Percentiles rank a stretch among this genome's conserved stretches.
Evolutionary conservation across 2,113 vertebrate species (phyloP).

Genomic region (Nycticorax nycticorax): DNA sequence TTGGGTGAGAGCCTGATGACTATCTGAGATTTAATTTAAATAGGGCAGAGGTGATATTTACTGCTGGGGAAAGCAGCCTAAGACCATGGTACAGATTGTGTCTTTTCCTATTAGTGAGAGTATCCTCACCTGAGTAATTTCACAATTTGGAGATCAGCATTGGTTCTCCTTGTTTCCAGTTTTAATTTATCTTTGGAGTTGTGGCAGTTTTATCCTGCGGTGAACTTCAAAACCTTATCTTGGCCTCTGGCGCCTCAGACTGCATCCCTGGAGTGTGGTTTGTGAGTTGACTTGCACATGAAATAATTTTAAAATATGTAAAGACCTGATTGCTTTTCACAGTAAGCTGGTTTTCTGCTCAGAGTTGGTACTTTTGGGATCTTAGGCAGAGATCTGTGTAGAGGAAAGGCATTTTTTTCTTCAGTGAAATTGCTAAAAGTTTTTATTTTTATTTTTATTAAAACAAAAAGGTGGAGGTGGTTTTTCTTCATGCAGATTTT

Average conservation of each 20-base stretch:
- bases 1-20: background rate
- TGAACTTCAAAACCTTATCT: background rate
- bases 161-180: background rate
- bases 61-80: slow-evolving; percentile 28
- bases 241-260: background rate
- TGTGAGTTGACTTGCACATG: background rate
- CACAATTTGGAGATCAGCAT: background rate
- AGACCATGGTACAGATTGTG: background rate
- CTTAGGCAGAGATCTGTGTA: background rate
- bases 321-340: background rate
- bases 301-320: background rate
- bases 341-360: background rate
- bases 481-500: background rate
- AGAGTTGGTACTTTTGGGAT: background rate
- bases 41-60: background rate
- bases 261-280: background rate
- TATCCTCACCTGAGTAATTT: background rate
- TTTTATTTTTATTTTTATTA: background rate
- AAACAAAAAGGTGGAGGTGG: background rate
- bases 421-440: background rate
- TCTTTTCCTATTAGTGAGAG: background rate
- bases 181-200: background rate
- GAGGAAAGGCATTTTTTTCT: background rate
- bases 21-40: slow-evolving; percentile 32
- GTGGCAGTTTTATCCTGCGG: background rate